These are phyloP conservation scores for Sesia apiformis DNA, from an alignment of 2,888 invertebrate species.

Conservation along the genomic window DNA sequence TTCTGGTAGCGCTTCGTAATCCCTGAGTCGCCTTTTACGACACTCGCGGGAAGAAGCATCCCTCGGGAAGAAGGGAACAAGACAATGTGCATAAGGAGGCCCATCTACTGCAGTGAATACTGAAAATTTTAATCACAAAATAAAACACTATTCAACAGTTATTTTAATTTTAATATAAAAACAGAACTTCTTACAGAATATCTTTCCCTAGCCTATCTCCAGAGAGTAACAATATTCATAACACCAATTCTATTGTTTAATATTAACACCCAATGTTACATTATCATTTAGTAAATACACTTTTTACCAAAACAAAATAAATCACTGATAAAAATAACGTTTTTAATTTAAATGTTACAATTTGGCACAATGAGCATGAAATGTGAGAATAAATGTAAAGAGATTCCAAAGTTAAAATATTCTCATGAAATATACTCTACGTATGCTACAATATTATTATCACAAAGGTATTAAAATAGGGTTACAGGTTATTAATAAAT, in stretches of 20 bases:
- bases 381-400: neutral
- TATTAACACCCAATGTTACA: conserved; percentile 24
- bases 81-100: too few species aligned
- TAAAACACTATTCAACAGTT: conserved; percentile 42
- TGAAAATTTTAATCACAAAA: conserved; percentile 9
- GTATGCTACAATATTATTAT: too few species aligned
- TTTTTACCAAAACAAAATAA: conserved; percentile 10
- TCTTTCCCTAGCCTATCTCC: conserved; percentile 39
- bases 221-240: conserved; percentile 57
- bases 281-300: conserved; percentile 10
- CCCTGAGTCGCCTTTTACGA: too few species aligned
- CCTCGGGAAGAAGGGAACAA: too few species aligned
- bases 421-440: neutral
- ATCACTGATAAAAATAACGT: conserved; percentile 13
- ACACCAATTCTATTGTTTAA: conserved; percentile 32
- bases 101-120: neutral
- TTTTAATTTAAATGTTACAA: conserved; percentile 17
- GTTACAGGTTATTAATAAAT: too few species aligned
- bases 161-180: conserved; percentile 63
- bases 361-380: conserved; percentile 36
- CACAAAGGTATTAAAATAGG: too few species aligned
- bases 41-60: too few species aligned
- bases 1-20: too few species aligned
- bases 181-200: conserved; percentile 52
- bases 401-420: neutral